Percentiles rank a stretch among this genome's conserved stretches.
Conservation (phyloP, 2,113 vertebrate genomes). For the Passerina amoena region DNA sequence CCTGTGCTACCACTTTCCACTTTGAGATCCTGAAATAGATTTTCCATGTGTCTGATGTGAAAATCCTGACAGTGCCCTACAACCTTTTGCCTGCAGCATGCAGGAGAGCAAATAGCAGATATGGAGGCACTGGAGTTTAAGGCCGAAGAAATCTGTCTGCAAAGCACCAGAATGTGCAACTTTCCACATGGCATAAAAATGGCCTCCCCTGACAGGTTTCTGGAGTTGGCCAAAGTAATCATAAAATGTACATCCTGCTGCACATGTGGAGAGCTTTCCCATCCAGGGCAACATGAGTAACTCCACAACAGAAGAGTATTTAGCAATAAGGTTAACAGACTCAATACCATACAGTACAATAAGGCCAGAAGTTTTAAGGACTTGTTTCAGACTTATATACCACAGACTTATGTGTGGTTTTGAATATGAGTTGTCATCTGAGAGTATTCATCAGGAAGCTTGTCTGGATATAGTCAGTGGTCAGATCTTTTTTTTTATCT, state of each 20-base stretch:
- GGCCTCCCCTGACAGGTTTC: neutral
- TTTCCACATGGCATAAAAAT: neutral
- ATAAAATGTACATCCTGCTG: neutral
- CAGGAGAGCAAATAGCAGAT: neutral
- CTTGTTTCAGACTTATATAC: neutral
- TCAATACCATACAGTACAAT: neutral
- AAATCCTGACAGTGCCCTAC: neutral
- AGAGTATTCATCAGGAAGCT: neutral
- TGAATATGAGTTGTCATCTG: neutral
- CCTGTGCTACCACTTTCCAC: neutral
- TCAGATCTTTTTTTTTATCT: neutral
- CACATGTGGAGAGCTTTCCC: neutral
- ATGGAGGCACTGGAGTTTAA: neutral
- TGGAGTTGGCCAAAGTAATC: neutral
- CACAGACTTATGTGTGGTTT: accelerated
- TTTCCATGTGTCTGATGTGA: neutral
- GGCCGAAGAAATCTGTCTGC: neutral
- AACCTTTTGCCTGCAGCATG: neutral
- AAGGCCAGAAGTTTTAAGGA: neutral
- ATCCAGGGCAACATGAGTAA: neutral
- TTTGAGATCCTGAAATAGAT: constrained; percentile 40
- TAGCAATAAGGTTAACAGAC: neutral
- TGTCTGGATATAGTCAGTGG: neutral
- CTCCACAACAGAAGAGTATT: neutral
- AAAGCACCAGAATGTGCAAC: neutral